Evolutionary conservation across 1,140 invertebrate genomes (phyloP).

Genomic region (Heliconius congener): DNA sequence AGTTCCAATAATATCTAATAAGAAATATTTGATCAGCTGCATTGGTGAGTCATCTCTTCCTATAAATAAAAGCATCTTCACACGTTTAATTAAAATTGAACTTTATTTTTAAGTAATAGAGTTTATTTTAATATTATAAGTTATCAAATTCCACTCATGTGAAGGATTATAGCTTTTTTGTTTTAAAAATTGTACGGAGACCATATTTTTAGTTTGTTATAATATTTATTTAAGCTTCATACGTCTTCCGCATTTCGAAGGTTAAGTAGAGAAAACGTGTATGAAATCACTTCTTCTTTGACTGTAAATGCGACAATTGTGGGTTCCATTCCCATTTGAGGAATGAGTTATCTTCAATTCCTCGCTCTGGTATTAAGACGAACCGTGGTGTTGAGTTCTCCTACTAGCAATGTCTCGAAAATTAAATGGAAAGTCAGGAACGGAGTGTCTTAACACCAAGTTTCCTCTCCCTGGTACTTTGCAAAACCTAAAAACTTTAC

Average conservation of each 20-base stretch:
- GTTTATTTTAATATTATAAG: background rate
- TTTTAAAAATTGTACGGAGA: background rate
- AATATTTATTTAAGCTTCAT: background rate
- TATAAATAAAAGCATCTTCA: constrained; percentile 10
- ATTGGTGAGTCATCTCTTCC: constrained; percentile 22
- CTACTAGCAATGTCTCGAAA: no score
- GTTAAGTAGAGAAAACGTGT: background rate
- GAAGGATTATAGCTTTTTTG: background rate
- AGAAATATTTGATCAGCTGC: constrained; percentile 34
- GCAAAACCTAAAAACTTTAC: no score
- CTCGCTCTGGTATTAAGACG: no score
- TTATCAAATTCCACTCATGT: background rate
- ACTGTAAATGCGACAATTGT: no score
- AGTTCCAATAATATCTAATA: constrained; percentile 31
- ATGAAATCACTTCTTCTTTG: background rate
- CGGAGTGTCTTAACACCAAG: no score
- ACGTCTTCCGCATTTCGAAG: background rate
- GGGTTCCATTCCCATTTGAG: no score
- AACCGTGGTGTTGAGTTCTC: no score
- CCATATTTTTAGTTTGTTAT: constrained; percentile 1
- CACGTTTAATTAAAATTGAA: background rate
- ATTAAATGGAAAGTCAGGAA: no score
- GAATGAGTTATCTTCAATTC: no score
- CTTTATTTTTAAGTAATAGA: background rate
- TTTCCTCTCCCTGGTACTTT: no score